Evolutionary conservation across 1,140 invertebrate genomes (phyloP).

Genomic region (Camponotus vicinus): DNA sequence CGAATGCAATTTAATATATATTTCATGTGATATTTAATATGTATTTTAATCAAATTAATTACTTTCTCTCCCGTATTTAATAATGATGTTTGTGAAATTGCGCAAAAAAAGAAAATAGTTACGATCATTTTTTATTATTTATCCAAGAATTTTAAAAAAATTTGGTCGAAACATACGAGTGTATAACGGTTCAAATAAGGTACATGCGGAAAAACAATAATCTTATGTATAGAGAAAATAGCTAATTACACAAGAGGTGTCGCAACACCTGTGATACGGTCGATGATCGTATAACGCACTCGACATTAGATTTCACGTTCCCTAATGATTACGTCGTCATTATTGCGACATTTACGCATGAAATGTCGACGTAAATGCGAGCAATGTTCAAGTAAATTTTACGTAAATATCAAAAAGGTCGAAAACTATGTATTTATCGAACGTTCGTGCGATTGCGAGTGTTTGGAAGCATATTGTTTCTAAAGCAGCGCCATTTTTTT

Average conservation of each 20-base stretch:
- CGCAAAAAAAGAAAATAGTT: conserved; percentile 7
- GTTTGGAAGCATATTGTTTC: background rate
- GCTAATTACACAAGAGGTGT: conserved; percentile 45
- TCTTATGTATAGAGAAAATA: conserved; percentile 13
- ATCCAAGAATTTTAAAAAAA: conserved; percentile 10
- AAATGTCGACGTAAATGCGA: background rate
- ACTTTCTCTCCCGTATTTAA: background rate
- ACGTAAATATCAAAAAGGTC: background rate
- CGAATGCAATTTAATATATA: background rate
- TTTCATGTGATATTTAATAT: no score
- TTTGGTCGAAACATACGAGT: background rate
- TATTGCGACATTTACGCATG: background rate
- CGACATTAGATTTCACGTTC: background rate
- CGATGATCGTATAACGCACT: conserved; percentile 9
- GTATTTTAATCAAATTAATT: background rate
- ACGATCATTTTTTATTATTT: background rate
- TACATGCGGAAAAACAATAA: conserved; percentile 23
- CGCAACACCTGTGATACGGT: conserved; percentile 43
- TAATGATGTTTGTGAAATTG: conserved; percentile 24
- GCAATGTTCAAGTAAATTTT: background rate
- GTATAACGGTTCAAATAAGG: conserved; percentile 15
- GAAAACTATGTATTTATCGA: background rate
- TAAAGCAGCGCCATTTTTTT: background rate
- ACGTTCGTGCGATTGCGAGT: no score
- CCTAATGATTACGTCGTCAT: background rate